A percentile compares a stretch with the other conserved stretches of the same genome.
Conservation (phyloP, 30 jellyfish, hydroid and myxozoan species). For the Aurelia aurita region DNA sequence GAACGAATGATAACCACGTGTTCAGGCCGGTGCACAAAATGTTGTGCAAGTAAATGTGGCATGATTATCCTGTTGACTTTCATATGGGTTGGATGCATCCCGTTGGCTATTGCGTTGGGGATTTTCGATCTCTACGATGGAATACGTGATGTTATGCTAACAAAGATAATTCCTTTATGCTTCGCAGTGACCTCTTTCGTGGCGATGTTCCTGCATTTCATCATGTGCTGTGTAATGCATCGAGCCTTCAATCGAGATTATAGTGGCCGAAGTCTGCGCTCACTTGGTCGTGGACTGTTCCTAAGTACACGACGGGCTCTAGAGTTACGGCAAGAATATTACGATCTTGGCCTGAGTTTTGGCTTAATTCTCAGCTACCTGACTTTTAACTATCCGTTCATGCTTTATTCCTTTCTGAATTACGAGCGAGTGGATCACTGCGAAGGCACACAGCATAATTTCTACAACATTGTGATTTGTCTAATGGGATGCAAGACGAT, state of each 20-base stretch:
- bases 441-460: constrained; percentile 4
- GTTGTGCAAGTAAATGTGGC: constrained; percentile 1
- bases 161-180: constrained; percentile 11
- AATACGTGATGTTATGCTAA: background rate
- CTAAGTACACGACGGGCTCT: constrained; percentile 17
- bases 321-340: constrained; percentile 35
- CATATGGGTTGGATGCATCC: constrained; percentile 45
- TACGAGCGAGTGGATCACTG: constrained; percentile 18
- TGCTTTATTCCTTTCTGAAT: constrained; percentile 34
- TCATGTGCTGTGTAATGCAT: constrained; percentile 24
- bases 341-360: constrained; percentile 37
- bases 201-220: constrained; percentile 6
- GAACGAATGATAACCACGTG: constrained; percentile 30
- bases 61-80: background rate
- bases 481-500: constrained; percentile 36
- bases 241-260: constrained; percentile 4
- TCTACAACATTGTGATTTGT: constrained; percentile 17
- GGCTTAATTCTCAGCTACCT: constrained; percentile 14
- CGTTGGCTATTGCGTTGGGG: constrained; percentile 33
- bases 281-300: constrained; percentile 52
- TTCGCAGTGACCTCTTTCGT: constrained; percentile 17
- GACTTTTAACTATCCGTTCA: constrained; percentile 32
- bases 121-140: constrained; percentile 45
- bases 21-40: background rate
- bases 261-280: constrained; percentile 10